A percentile compares a stretch with the other conserved stretches of the same genome.
phyloP scores from a whole-genome alignment of 1,140 invertebrate genomes.

The Caenorhabditis remanei region DNA sequence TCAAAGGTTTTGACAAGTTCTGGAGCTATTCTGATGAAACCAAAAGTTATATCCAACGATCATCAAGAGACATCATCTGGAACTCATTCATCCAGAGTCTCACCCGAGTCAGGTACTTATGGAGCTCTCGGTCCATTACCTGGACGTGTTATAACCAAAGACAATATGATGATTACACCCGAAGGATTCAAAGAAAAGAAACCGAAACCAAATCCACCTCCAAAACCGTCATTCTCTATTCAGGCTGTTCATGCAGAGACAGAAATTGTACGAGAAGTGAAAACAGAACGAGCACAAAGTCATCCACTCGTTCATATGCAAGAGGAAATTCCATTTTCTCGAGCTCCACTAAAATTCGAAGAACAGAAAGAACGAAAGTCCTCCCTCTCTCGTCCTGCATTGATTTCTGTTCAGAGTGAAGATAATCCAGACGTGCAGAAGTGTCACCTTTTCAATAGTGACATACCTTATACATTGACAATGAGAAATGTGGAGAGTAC shows the following conservation, averaged over 20 bases:
- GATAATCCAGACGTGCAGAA: conserved; percentile 68
- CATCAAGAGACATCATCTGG: conserved; percentile 49
- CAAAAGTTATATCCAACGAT: conserved; percentile 49
- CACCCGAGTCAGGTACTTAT: conserved; percentile 61
- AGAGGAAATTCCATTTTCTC: conserved; percentile 63
- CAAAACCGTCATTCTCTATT: conserved; percentile 62
- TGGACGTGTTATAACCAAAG: conserved; percentile 63
- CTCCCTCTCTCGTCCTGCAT: conserved; percentile 46
- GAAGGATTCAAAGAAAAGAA: conserved; percentile 66
- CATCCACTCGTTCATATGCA: conserved; percentile 60
- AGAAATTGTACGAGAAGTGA: conserved; percentile 1
- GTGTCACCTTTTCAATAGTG: conserved; percentile 77
- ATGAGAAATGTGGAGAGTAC: conserved; percentile 72
- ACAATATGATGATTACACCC: conserved; percentile 66
- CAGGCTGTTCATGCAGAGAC: conserved; percentile 33
- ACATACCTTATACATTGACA: conserved; percentile 79
- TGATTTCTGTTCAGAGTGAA: conserved; percentile 68
- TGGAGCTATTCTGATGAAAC: conserved; percentile 48
- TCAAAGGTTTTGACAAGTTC: conserved; percentile 55
- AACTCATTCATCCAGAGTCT: conserved; percentile 44
- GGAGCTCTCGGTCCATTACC: conserved; percentile 67
- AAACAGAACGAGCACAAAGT: conserved; percentile 34
- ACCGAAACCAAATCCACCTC: conserved; percentile 64
- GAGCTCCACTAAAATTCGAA: conserved; percentile 45
- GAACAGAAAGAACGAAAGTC: conserved; percentile 41